A percentile compares a stretch with the other conserved stretches of the same genome.
phyloP scores from a whole-genome alignment of 2,888 invertebrate species.

The Apamea sordens region DNA sequence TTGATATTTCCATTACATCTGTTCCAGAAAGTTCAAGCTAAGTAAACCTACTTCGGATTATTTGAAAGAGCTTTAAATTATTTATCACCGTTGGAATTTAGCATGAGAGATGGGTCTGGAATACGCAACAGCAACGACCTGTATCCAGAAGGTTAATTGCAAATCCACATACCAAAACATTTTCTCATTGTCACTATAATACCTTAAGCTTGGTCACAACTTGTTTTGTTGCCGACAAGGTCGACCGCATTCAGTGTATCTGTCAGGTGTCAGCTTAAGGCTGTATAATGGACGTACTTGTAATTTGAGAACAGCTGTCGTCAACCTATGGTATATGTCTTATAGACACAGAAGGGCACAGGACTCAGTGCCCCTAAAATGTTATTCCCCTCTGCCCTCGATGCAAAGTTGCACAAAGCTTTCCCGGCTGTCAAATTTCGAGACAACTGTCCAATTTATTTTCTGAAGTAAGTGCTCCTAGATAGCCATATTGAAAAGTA shows the following conservation, averaged over 20 bases:
- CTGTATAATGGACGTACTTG: conserved; percentile 15
- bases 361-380: not conserved
- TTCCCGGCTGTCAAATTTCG: not conserved
- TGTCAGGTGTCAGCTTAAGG: conserved; percentile 47
- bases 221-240: conserved; percentile 54
- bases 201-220: conserved; percentile 40
- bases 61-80: not conserved
- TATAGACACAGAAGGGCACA: not conserved
- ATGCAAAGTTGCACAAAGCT: not conserved
- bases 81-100: not conserved
- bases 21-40: not conserved
- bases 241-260: conserved; percentile 51
- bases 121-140: conserved; percentile 13
- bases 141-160: conserved; percentile 41
- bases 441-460: not conserved
- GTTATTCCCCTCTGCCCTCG: not conserved
- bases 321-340: conserved; percentile 4
- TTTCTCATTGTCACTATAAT: conserved; percentile 57
- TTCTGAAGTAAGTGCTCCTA: not conserved
- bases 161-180: conserved; percentile 29
- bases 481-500: not conserved
- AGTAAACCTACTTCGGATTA: not conserved
- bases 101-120: not conserved
- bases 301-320: conserved; percentile 24
- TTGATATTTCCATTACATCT: not conserved